These are phyloP conservation scores for Globia sparganii DNA, from an alignment of 2,888 invertebrate species.

Conservation along the genomic window DNA sequence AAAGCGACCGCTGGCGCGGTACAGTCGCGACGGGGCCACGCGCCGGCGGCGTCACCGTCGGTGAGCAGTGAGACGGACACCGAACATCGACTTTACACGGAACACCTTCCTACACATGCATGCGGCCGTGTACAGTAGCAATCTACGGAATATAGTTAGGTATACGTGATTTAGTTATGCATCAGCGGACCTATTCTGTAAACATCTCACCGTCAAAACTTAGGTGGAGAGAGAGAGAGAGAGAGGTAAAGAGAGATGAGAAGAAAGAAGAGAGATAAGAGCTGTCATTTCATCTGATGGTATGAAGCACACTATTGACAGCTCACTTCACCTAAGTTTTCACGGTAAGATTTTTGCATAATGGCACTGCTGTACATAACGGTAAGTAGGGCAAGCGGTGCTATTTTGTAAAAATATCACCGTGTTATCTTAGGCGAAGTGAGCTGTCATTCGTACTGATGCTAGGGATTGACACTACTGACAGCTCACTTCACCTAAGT, in stretches of 20 bases:
- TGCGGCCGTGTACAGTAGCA: neutral
- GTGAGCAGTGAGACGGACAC: constrained; percentile 45
- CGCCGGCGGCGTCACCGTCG: constrained; percentile 31
- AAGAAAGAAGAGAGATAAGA: too few relatives aligned
- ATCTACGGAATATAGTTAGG: neutral
- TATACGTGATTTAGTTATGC: neutral
- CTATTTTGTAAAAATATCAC: too few relatives aligned
- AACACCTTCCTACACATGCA: constrained; percentile 39
- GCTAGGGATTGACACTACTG: too few relatives aligned
- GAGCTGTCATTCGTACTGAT: too few relatives aligned
- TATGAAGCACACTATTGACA: neutral
- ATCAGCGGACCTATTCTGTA: neutral
- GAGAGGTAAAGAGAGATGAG: too few relatives aligned
- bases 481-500: too few relatives aligned
- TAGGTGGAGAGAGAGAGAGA: too few relatives aligned
- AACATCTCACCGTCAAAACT: neutral
- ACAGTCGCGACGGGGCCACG: constrained; percentile 12
- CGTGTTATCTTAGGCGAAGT: too few relatives aligned
- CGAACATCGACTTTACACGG: constrained; percentile 36
- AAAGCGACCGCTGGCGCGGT: constrained; percentile 67
- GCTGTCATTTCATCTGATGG: neutral
- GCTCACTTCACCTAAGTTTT: too few relatives aligned
- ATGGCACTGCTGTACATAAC: neutral
- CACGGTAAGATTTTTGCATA: neutral
- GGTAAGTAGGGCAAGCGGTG: too few relatives aligned